Conservation (phyloP, 2,888 invertebrate genomes). For the Dioctria linearis region DNA sequence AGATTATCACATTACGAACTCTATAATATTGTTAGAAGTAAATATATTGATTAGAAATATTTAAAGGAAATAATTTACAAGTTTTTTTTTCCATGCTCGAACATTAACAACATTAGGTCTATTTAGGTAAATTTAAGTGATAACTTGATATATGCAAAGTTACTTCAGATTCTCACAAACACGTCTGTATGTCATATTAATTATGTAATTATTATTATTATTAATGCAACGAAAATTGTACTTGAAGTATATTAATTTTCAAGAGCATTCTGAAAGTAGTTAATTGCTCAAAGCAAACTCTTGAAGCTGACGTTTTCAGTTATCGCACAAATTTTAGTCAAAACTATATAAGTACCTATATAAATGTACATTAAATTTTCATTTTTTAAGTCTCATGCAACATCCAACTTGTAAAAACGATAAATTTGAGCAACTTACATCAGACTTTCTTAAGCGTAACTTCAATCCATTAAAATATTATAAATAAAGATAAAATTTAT, state of each 20-base stretch:
- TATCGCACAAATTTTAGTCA: neutral
- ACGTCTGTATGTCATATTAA: no score
- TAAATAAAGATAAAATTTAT: constrained; percentile 22
- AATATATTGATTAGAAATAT: constrained; percentile 38
- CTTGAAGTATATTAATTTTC: no score
- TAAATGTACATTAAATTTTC: constrained; percentile 11
- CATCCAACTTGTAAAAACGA: constrained; percentile 6
- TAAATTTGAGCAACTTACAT: constrained; percentile 47
- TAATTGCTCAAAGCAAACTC: neutral
- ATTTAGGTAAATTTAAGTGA: neutral
- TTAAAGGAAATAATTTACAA: constrained; percentile 39
- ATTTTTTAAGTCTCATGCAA: constrained; percentile 33
- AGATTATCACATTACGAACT: constrained; percentile 29
- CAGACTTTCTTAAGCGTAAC: constrained; percentile 45
- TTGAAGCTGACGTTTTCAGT: neutral
- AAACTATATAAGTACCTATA: neutral
- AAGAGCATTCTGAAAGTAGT: no score
- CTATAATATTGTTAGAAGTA: constrained; percentile 24
- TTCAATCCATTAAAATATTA: constrained; percentile 36
- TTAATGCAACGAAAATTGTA: no score
- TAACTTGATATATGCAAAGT: constrained; percentile 17
- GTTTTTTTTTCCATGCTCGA: constrained; percentile 18
- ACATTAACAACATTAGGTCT: neutral
- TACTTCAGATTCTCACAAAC: neutral
- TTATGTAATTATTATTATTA: no score